A percentile compares a stretch with the other conserved stretches of the same genome.
Evolutionary conservation across 1,140 invertebrate genomes (phyloP).

Genomic region (Lepidotrigona ventralis): DNA sequence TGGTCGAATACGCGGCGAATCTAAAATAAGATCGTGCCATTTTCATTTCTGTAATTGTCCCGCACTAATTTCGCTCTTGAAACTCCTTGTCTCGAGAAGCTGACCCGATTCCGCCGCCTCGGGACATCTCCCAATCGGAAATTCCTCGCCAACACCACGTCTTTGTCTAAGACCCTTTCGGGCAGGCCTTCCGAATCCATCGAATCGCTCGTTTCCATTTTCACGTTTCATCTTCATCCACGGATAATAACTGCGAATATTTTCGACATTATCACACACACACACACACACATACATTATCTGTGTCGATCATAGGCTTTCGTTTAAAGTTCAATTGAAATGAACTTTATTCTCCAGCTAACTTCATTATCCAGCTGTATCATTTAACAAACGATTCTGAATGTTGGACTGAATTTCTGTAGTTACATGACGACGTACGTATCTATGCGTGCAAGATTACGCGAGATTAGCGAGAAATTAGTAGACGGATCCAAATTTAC

Average conservation of each 20-base stretch:
- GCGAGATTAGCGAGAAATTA: neutral
- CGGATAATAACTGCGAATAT: no score
- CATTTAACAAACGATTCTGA: neutral
- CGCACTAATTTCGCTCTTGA: constrained; percentile 20
- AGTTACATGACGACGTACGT: neutral
- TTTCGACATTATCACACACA: neutral
- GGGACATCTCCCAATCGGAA: neutral
- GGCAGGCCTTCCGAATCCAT: neutral
- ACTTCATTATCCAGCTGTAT: no score
- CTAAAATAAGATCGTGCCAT: constrained; percentile 34
- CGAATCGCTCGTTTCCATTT: neutral
- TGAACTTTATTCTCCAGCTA: constrained; percentile 1
- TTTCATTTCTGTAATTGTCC: constrained; percentile 27
- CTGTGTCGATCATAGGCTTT: neutral
- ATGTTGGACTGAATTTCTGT: neutral
- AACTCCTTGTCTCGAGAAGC: neutral
- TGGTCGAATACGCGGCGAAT: constrained; percentile 21
- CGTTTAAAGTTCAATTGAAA: neutral
- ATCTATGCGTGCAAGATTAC: neutral
- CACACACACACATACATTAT: no score
- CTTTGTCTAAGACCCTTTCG: no score
- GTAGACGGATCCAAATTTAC: neutral
- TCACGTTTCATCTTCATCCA: neutral
- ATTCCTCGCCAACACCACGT: neutral
- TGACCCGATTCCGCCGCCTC: neutral